Conservation (phyloP, 2,797 vertebrate genomes). For the Anas georgica region DNA sequence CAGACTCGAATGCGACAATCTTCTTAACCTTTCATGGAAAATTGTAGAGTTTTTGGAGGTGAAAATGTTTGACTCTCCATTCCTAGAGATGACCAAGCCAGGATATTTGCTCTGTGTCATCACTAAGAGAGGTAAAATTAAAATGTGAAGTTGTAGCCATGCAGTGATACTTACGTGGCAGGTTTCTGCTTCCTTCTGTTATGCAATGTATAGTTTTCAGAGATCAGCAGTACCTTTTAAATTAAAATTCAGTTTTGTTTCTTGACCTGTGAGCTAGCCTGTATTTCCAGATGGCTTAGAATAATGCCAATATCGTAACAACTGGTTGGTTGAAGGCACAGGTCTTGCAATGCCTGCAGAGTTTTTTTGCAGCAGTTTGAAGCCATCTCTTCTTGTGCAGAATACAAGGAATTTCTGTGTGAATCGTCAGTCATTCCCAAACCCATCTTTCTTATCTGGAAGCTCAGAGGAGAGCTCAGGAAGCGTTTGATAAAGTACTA, state of each 20-base stretch:
- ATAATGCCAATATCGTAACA: not conserved
- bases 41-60: not conserved
- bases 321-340: not conserved
- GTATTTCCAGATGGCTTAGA: not conserved
- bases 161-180: not conserved
- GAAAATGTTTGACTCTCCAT: not conserved
- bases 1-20: not conserved
- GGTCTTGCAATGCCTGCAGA: not conserved
- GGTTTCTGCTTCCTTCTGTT: not conserved
- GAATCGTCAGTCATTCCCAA: not conserved
- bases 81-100: not conserved
- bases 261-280: not conserved
- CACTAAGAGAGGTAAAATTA: not conserved
- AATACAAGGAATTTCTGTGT: not conserved
- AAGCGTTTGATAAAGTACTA: not conserved
- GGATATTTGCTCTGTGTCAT: not conserved
- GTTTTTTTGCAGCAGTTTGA: not conserved
- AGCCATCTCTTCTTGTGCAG: not conserved
- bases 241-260: not conserved
- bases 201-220: not conserved
- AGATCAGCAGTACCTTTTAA: not conserved
- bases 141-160: not conserved
- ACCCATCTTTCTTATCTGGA: not conserved
- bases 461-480: not conserved
- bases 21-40: not conserved